These are phyloP conservation scores for Rhyzopertha dominica DNA, from an alignment of 1,140 invertebrate species.

Conservation along the genomic window DNA sequence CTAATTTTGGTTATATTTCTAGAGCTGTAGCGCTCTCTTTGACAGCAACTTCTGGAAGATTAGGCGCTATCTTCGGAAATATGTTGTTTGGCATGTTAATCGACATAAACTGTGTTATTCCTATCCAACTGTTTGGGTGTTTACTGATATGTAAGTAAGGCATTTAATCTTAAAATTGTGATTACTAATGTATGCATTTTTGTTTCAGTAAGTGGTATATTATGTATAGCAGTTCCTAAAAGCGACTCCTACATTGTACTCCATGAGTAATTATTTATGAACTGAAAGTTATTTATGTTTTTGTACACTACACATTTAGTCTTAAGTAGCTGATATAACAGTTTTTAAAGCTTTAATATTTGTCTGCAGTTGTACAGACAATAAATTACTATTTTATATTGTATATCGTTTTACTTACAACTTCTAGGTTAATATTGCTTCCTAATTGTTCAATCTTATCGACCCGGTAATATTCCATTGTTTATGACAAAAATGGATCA, in stretches of 20 bases:
- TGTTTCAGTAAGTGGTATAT: constrained; percentile 50
- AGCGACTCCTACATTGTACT: constrained; percentile 27
- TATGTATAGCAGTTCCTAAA: constrained; percentile 49
- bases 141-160: constrained; percentile 50
- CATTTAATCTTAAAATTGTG: no score
- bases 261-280: constrained; percentile 14
- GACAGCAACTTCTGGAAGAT: constrained; percentile 51
- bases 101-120: constrained; percentile 51
- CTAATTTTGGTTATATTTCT: constrained; percentile 17
- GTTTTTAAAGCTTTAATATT: no score
- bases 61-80: constrained; percentile 55
- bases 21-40: constrained; percentile 54
- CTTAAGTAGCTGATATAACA: no score
- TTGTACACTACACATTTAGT: no score
- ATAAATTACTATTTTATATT: no score
- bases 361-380: no score
- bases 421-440: no score
- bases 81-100: constrained; percentile 52
- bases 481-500: no score
- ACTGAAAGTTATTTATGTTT: no score
- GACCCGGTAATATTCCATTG: no score
- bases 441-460: no score
- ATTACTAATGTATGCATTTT: constrained; percentile 21
- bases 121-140: constrained; percentile 52
- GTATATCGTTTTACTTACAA: no score